phyloP scores from a whole-genome alignment of 2,888 invertebrate genomes.

The Vesta saturnalis region DNA sequence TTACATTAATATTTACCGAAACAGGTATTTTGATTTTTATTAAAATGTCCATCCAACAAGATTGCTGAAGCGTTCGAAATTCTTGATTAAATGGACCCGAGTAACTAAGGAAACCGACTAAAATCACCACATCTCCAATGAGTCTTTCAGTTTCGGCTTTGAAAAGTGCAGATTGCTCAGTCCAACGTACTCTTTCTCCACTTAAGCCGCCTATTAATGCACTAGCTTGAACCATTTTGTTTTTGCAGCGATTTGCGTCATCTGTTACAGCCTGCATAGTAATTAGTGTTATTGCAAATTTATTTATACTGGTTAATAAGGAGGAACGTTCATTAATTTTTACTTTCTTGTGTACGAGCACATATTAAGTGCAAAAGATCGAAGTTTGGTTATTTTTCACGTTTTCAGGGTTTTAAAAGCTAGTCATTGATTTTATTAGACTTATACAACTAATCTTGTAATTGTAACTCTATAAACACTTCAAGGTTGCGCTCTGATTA shows the following conservation, averaged over 20 bases:
- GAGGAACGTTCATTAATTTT: no score
- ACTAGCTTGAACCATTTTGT: conserved; percentile 89
- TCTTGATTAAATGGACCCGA: conserved; percentile 95
- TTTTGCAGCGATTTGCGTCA: conserved; percentile 82
- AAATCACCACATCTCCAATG: conserved; percentile 83
- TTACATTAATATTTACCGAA: conserved; percentile 79
- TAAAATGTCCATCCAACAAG: conserved; percentile 76
- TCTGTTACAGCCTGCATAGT: conserved; percentile 69
- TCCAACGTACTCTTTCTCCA: conserved; percentile 89
- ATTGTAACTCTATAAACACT: no score
- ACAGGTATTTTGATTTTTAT: conserved; percentile 78
- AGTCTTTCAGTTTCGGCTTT: conserved; percentile 85
- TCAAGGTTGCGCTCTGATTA: no score
- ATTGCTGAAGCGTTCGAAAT: conserved; percentile 73
- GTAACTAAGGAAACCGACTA: conserved; percentile 88
- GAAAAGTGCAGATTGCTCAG: conserved; percentile 83
- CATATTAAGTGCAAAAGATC: no score
- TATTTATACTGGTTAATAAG: no score
- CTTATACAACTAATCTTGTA: no score
- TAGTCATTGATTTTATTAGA: no score
- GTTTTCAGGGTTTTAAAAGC: no score
- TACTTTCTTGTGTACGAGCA: no score
- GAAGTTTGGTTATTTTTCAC: no score
- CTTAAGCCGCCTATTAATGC: conserved; percentile 87
- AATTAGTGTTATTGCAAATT: no score